Evolutionary conservation across 2,888 invertebrate genomes (phyloP), one percentile per base, ranked within the genome.

Genomic region (Conus canariensis): DNA sequence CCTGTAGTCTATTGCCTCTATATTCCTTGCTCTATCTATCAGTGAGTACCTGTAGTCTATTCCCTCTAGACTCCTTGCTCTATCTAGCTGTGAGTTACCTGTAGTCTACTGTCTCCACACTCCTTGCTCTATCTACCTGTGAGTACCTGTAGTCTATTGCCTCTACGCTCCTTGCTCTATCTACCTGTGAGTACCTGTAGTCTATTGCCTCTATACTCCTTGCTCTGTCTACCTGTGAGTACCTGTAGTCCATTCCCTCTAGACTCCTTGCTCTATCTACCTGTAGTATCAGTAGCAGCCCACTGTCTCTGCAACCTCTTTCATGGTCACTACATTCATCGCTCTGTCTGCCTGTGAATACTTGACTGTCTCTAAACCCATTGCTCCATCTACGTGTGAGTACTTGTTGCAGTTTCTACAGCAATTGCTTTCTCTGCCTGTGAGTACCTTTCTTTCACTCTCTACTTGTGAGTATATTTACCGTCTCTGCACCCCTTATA

Each of bases 141-240:
- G 80, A 90, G 90, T 90, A 56, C 16, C 60, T 64, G 60, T 64
- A 10, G 9, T 16, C 16, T 16, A 64, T 30, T 30, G 30, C 30
- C 85, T 60, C 89, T 90, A 64, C 83, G 87, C 64, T 45, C 45
- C 45, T 45, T 45, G 45, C 45, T 45, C 45, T 45, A 45, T 45
- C 45, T 45, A 45, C 4, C 45, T 45, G 45, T 45, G 45, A 45
- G 45, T 45, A 45, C 45, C 45, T 45, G 4, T 45, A 89, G 90
- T 86, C 45, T 82, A 67, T 70, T 58, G 45, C 25, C 82, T 14
- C 82, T 89, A 7, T 80, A 87, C 3, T 64, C 60, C 10, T 67
- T 90, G 30, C 82, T 90, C 58, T 30, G 59, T 22, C 82, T 89
- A 45, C 89, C 90, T 30, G 90, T 90, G 80, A 90, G 90, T 90